A percentile compares a stretch with the other conserved stretches of the same genome.
Conservation (phyloP, 2,797 vertebrate genomes). For the Parauchenoglanis punctatus region DNA sequence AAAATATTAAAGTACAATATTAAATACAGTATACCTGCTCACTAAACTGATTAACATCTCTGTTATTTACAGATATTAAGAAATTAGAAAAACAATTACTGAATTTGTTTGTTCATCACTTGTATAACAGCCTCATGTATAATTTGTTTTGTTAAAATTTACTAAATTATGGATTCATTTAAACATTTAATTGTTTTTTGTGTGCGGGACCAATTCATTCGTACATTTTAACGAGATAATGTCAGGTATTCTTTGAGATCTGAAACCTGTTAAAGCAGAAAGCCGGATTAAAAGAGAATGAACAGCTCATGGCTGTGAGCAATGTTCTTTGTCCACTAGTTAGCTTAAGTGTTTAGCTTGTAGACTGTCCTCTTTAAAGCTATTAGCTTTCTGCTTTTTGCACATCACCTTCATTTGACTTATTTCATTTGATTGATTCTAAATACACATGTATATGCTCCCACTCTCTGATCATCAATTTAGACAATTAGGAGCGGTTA, state of each 20-base stretch:
- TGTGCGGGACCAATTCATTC: background rate
- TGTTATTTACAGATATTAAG: conserved; percentile 42
- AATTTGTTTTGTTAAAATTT: conserved; percentile 19
- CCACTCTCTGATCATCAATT: conserved; percentile 70
- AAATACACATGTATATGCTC: conserved; percentile 73
- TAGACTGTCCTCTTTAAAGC: conserved; percentile 54
- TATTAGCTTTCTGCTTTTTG: conserved; percentile 62
- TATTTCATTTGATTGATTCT: conserved; percentile 57
- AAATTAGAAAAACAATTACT: conserved; percentile 44
- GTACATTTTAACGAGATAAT: background rate
- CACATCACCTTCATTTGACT: conserved; percentile 60
- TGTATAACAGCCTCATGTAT: background rate
- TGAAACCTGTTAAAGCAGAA: background rate
- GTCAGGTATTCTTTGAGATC: background rate
- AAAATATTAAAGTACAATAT: background rate
- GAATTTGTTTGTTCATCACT: conserved; percentile 12
- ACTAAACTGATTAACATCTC: conserved; percentile 43
- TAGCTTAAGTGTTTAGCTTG: conserved; percentile 51
- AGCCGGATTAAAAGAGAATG: background rate
- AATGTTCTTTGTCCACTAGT: conserved; percentile 65
- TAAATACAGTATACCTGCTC: background rate
- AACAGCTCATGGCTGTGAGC: conserved; percentile 54
- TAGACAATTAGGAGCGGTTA: conserved; percentile 74
- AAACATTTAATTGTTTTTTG: background rate
- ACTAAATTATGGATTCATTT: conserved; percentile 6